Evolutionary conservation across 1,140 invertebrate genomes (phyloP), one percentile per base, ranked within the genome.

Genomic region (Frieseomelitta varia): DNA sequence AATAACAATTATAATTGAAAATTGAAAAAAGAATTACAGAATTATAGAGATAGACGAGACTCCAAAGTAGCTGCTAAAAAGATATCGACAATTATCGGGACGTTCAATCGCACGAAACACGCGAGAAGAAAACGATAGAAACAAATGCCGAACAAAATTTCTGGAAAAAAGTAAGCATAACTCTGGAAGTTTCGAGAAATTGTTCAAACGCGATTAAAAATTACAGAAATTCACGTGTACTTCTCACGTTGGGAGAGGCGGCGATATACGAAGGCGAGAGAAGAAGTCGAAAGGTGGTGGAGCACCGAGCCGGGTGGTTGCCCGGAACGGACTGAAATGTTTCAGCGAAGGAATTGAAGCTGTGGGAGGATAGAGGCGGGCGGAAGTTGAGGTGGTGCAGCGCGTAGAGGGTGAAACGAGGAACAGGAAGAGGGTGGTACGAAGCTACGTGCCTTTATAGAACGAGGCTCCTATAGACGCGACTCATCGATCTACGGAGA

Each of bases 401-500:
- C 30, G 39, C 56, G 63, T 55, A 47, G 55, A 34, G 58, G 67
- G 82, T 65, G 53, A 51, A 72, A 69, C 73, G 58, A 84, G 85
- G 80, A 89, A 91, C 87, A 87, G 89, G 88, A 92, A 92, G 84
- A 90, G 88, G 91, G 89, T 91, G 90, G 91, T 92, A 91, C 88
- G 88, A 81, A 80, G 81, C 82, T 89, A 86, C 89, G 85, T 91
- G 86, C 89, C 88, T 87, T 90, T 86, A 85, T 91, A 90, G 79
- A 90, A 73, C 75, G 82, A 90, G 81, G 81, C 77, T 84, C 39
- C 39, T 34, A 68, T 51, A 91, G 87, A 90, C 91, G 88, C 87
- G 91, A 92, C 91, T 78, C 88, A 93, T 93, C 92, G 91, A 93
- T 93, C 86, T 93, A 87, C 84, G 68, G 55, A 19, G n/a, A 30